Evolutionary conservation across 2,888 invertebrate genomes (phyloP), one percentile per base, ranked within the genome.

Genomic region (Lamproptera curius): DNA sequence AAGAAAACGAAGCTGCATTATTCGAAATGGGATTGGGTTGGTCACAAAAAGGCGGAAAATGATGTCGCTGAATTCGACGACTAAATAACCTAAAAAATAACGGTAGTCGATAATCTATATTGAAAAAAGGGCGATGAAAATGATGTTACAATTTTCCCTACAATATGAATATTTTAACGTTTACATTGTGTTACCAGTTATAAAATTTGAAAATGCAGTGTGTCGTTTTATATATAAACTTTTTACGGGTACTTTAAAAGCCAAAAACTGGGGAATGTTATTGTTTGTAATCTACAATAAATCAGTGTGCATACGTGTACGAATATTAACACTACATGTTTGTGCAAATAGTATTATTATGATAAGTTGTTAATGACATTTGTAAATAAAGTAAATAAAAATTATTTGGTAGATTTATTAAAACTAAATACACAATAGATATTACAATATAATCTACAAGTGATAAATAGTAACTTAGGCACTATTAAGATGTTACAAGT

Each of bases 1-100:
- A 89, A 90, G 65, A 88, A 89, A 63, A 88, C 88, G 58, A 88
- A 89, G 61, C 81, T 88, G 42, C 90, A 90, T 68, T 90, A 89
- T 69, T 88, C 88, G 62, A 90, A 91, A 60, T 91, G 91, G 90
- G 90, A 91, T 68, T 91, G 91, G 91, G 88, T 90, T 34, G 88
- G 87, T 1, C 85, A 86, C 67, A 86, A 86, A 73, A 86, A 85
- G 55, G 69, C 82, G 52, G 87, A 88, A 54, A 87, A 83, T 57
- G 87, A 87, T 55, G 73, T 87, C 52, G 69, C 71, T 16, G 87
- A 86, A 53, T 85, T 85, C 61, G 86, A 86, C 51, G 86, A 87
- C 54, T 86, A 77, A 73, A 56, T 41, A 38, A 20, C n/a, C 9
- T 5, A 11, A 31, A 31, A 2, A 31, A 11, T 31, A n/a, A 31